These are phyloP conservation scores for Asbolus verrucosus DNA, from an alignment of 1,140 invertebrate genomes.

Conservation along the genomic window DNA sequence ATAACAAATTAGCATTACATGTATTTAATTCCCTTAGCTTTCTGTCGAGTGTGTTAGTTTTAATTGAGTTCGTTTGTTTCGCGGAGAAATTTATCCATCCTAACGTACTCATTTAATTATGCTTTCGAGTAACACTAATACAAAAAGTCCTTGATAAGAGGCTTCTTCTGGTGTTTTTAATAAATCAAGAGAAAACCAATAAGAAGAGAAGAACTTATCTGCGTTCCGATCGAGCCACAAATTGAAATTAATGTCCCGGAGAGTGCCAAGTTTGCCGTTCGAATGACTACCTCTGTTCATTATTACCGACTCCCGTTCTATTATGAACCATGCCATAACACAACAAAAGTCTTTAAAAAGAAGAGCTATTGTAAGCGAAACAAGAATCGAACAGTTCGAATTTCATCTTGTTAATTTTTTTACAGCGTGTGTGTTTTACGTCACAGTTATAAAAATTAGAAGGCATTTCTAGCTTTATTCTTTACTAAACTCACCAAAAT, in stretches of 20 bases:
- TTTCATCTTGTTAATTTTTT: conserved; percentile 8
- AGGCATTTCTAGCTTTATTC: conserved; percentile 9
- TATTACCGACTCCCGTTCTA: conserved; percentile 1
- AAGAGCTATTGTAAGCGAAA: conserved; percentile 5
- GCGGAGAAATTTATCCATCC: too few relatives aligned
- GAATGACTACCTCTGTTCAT: conserved; percentile 37
- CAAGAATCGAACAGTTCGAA: conserved; percentile 4
- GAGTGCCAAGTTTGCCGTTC: conserved; percentile 33
- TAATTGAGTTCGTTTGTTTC: conserved; percentile 26
- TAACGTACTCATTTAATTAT: conserved; percentile 4
- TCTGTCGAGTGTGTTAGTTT: conserved; percentile 9
- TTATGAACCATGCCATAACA: conserved; percentile 17
- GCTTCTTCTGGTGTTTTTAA: conserved; percentile 31
- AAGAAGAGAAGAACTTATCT: conserved; percentile 27
- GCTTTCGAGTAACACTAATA: conserved; percentile 4
- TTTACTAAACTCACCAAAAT: conserved; percentile 19
- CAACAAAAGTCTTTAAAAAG: neutral
- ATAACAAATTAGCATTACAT: conserved; percentile 37
- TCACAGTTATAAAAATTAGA: conserved; percentile 34
- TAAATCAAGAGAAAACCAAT: conserved; percentile 36
- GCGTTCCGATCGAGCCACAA: conserved; percentile 19
- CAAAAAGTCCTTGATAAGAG: conserved; percentile 18
- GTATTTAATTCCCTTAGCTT: conserved; percentile 16
- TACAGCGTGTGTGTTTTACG: conserved; percentile 2
- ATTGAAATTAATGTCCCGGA: conserved; percentile 30